Evolutionary conservation across 2,888 invertebrate genomes (phyloP).

Genomic region (Drosophila nigricruria): DNA sequence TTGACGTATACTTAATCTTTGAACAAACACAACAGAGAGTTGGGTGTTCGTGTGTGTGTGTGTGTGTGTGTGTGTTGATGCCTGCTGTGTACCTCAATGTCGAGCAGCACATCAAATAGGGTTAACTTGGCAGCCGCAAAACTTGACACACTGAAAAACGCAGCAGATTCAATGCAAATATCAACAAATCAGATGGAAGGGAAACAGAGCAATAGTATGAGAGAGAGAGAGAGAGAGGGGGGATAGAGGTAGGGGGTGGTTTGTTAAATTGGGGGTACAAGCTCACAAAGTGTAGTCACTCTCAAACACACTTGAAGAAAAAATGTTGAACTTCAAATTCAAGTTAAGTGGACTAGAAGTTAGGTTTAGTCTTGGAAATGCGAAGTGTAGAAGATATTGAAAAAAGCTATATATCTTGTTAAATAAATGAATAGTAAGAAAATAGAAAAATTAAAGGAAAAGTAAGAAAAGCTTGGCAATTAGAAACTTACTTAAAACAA

Average conservation of each 20-base stretch:
- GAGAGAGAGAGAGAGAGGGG: neutral
- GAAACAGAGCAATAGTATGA: neutral
- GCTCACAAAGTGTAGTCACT: neutral
- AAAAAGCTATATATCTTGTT: too few relatives aligned
- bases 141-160: slow-evolving; percentile 72
- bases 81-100: slow-evolving; percentile 49
- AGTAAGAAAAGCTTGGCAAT: too few relatives aligned
- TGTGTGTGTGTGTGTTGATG: neutral
- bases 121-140: slow-evolving; percentile 63
- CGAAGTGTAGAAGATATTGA: too few relatives aligned
- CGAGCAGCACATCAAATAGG: slow-evolving; percentile 67
- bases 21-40: slow-evolving; percentile 19
- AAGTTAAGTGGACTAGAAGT: too few relatives aligned
- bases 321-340: neutral
- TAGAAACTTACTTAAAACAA: too few relatives aligned
- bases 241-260: neutral
- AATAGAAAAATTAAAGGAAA: too few relatives aligned
- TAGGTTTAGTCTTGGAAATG: too few relatives aligned
- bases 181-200: slow-evolving; percentile 67
- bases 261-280: neutral
- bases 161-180: slow-evolving; percentile 76
- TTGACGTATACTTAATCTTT: slow-evolving; percentile 78
- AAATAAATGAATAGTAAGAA: too few relatives aligned
- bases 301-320: neutral
- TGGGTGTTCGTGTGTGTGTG: slow-evolving; percentile 1